These are phyloP conservation scores for Frankliniella fusca DNA, from an alignment of 2,888 invertebrate species.

Conservation along the genomic window DNA sequence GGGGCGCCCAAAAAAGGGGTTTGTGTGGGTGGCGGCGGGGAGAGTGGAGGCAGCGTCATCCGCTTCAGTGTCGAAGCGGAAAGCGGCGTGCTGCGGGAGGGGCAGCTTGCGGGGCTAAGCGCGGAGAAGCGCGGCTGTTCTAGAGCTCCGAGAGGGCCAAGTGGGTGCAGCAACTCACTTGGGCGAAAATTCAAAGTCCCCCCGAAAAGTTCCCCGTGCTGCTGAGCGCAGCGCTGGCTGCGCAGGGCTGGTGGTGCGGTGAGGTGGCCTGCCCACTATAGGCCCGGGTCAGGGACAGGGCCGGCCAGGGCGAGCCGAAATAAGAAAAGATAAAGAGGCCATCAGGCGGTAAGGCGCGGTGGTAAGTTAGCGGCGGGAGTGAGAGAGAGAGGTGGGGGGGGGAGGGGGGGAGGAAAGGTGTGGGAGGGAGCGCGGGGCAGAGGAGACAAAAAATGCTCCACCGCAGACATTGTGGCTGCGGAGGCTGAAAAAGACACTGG, in stretches of 20 bases:
- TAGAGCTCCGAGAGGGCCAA: background rate
- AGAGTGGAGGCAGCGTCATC: background rate
- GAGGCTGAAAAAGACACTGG: background rate
- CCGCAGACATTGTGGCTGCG: too few relatives aligned
- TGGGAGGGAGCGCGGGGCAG: background rate
- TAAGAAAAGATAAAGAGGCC: background rate
- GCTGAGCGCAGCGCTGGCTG: background rate
- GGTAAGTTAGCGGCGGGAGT: too few relatives aligned
- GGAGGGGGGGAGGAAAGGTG: background rate
- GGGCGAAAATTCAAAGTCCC: slow-evolving; percentile 16
- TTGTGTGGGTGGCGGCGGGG: background rate
- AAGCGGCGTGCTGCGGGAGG: background rate
- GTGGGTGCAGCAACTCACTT: background rate
- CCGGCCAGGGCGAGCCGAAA: too few relatives aligned
- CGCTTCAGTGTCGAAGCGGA: background rate
- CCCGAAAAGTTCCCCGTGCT: background rate
- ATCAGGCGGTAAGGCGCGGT: background rate
- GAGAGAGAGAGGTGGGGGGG: background rate
- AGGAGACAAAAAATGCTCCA: too few relatives aligned
- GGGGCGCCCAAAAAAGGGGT: too few relatives aligned
- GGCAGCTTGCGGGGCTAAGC: background rate
- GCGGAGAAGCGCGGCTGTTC: background rate
- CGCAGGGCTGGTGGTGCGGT: background rate
- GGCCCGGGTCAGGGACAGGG: background rate
- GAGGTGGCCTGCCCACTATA: background rate